Evolutionary conservation across 2,797 vertebrate genomes (phyloP), one percentile per base, ranked within the genome.

Genomic region (Margarornis squamiger): DNA sequence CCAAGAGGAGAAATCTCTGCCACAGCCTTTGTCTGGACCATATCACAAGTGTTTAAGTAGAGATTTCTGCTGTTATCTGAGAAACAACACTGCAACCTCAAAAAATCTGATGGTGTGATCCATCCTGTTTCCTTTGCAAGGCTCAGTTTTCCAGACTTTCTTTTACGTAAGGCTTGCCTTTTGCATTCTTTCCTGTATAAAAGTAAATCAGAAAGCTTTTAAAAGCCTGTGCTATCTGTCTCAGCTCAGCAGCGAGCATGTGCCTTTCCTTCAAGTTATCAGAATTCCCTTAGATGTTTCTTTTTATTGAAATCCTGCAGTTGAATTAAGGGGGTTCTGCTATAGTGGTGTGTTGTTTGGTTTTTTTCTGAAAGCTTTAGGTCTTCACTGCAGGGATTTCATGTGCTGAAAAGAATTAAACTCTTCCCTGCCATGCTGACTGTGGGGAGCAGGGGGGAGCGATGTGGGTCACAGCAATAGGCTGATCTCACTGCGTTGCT

Each of bases 391-490:
- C 14, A 12, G 66, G 21, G 26, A 38, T 89, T 89, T 87, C 39
- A 38, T 65, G 16, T 29, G 19, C 65, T 59, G 23, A 34, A 41
- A 86, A n/a, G 61, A 76, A 54, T n/a, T 34, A n/a, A 75, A 57
- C 17, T 55, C 48, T 30, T 41, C 61, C 78, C 72, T 65, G 51
- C 27, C 30, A 34, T 11, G 46, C 55, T 58, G 71, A 45, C 29
- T 13, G 9, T n/a, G 36, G 0, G 0, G 54, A 68, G 58, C 36
- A 16, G 17, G 16, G 21, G 59, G 51, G n/a, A 81, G 22, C 0
- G 0, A 30, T 43, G 46, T 3, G 10, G 91, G 75, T 61, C 39
- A 8, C 0, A 7, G 79, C 75, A n/a, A 6, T 14, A 21, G 48
- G 46, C 49, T 52, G 51, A 41, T 12, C 39, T 46, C 13, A 2